phyloP scores from a whole-genome alignment of 2,797 vertebrate genomes.

The Anguilla obscura region DNA sequence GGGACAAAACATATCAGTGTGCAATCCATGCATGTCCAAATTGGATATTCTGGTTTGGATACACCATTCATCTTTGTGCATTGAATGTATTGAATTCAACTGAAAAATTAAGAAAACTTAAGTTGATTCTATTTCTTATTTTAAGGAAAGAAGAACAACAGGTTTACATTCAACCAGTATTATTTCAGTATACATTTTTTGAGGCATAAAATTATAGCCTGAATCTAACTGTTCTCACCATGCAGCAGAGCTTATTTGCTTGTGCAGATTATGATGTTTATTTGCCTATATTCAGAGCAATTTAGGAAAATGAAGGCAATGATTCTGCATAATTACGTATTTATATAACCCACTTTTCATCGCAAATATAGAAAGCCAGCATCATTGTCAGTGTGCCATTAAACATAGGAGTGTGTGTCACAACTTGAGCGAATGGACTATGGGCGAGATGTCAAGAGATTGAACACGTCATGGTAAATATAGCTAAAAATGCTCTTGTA shows the following conservation, averaged over 20 bases:
- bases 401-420: background rate
- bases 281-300: constrained; percentile 22
- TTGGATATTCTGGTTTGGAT: no score
- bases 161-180: background rate
- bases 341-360: constrained; percentile 55
- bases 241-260: constrained; percentile 35
- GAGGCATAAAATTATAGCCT: background rate
- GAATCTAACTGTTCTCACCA: background rate
- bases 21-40: no score
- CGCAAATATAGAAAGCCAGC: constrained; percentile 49
- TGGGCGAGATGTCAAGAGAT: background rate
- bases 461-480: background rate
- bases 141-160: background rate
- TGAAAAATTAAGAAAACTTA: background rate
- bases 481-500: no score
- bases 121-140: background rate
- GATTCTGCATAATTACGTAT: constrained; percentile 54
- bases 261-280: constrained; percentile 35
- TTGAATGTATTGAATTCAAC: background rate
- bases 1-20: no score
- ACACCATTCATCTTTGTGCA: no score
- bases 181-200: background rate
- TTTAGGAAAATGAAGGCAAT: constrained; percentile 42
- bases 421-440: background rate
- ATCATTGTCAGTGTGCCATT: no score